Evolutionary conservation across 2,888 invertebrate species (phyloP).

Genomic region (Epiblema foenella): DNA sequence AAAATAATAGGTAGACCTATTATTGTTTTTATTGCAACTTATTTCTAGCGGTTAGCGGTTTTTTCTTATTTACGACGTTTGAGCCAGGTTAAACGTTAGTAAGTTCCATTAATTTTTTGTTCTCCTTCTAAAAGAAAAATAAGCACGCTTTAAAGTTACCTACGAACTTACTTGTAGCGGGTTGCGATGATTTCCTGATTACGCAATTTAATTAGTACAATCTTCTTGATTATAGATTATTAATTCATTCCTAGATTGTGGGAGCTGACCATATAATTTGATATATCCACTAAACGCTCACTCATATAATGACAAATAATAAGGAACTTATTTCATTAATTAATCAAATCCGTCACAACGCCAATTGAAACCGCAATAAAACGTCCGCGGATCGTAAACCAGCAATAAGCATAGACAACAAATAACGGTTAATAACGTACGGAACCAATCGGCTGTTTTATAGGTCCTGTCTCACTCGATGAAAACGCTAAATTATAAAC

Average conservation of each 20-base stretch:
- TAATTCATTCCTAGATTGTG: not conserved
- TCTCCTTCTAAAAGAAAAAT: too few species aligned
- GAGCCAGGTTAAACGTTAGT: too few species aligned
- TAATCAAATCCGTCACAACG: conserved; percentile 80
- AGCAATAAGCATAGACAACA: conserved; percentile 82
- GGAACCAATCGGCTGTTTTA: conserved; percentile 66
- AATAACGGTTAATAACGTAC: conserved; percentile 79
- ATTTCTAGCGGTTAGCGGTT: too few species aligned
- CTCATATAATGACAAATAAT: conserved; percentile 65
- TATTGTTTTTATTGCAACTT: too few species aligned
- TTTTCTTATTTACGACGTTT: too few species aligned
- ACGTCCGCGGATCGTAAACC: conserved; percentile 77
- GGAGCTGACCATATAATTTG: conserved; percentile 17
- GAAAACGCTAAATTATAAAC: conserved; percentile 66
- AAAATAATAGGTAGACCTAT: too few species aligned
- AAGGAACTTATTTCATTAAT: conserved; percentile 71
- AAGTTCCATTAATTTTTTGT: too few species aligned
- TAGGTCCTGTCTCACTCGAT: conserved; percentile 51
- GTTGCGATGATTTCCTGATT: too few species aligned
- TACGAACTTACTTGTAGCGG: too few species aligned
- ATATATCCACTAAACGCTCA: conserved; percentile 57
- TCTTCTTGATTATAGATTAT: not conserved
- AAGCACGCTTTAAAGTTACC: too few species aligned
- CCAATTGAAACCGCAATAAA: conserved; percentile 80
- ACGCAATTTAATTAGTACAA: not conserved